Conservation (phyloP, 1,140 invertebrate species). For the Tetramorium simillimum region DNA sequence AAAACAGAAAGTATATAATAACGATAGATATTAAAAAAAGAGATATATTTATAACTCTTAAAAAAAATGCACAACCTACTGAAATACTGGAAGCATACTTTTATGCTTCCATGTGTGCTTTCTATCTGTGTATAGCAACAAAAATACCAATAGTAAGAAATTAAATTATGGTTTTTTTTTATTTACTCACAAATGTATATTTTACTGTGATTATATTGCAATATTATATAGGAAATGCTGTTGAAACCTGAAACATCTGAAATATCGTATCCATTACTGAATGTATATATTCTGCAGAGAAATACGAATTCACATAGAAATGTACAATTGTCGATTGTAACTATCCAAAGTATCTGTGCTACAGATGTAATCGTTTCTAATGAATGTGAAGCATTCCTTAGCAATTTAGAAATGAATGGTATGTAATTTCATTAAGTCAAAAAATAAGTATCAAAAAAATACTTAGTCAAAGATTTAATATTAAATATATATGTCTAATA, state of each 20-base stretch:
- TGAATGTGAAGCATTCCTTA: constrained; percentile 85
- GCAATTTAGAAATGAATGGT: constrained; percentile 80
- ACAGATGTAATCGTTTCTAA: constrained; percentile 67
- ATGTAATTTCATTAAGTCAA: constrained; percentile 62
- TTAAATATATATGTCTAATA: constrained; percentile 34
- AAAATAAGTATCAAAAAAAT: too few relatives aligned
- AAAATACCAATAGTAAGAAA: constrained; percentile 66
- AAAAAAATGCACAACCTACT: constrained; percentile 79
- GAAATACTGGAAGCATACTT: constrained; percentile 86
- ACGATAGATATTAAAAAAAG: constrained; percentile 81
- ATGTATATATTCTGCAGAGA: constrained; percentile 65
- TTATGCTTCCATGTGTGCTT: constrained; percentile 84
- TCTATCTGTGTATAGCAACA: constrained; percentile 69
- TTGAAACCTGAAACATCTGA: constrained; percentile 54
- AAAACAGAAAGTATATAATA: constrained; percentile 84
- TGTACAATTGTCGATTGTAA: constrained; percentile 27
- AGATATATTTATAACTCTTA: constrained; percentile 84
- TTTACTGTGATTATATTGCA: neutral
- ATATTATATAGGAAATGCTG: constrained; percentile 50
- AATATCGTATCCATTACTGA: constrained; percentile 69
- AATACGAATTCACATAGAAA: constrained; percentile 57
- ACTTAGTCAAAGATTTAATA: neutral
- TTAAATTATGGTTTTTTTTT: neutral
- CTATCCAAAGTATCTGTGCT: constrained; percentile 62
- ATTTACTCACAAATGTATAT: neutral